Evolutionary conservation across 2,888 invertebrate species (phyloP), one percentile per base, ranked within the genome.

Genomic region (Diplazon laetatorius): DNA sequence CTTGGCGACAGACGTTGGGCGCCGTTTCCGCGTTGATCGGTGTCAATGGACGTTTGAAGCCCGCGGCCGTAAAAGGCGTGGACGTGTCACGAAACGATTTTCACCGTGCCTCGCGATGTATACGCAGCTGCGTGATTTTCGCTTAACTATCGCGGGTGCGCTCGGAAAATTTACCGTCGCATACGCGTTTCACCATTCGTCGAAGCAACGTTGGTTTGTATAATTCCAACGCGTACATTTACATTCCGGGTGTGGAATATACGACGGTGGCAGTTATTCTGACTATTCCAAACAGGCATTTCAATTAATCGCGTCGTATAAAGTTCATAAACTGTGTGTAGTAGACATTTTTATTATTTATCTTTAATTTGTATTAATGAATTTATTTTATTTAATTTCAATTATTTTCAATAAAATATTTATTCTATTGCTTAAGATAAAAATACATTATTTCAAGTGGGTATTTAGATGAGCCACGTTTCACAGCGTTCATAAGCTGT

Each of bases 11-110:
- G 70, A 48, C 37, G 69, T 80, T 78, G 48, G 73, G 55, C 65
- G 74, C 81, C 81, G 78, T 83, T 83, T 86, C 83, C 81, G 83
- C 81, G 82, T 85, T 83, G 84, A 86, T 86, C 84, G 82, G 81
- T 83, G 85, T 86, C 83, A 85, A 86, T 83, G 82, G 73, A 83
- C 80, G 80, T 63, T n/a, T n/a, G 69, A 78, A 80, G 69, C 69
- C 63, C 55, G 35, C 60, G 60, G 52, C 48, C 69, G 46, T 59
- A 59, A 68, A 66, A 55, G 63, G 39, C 37, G 37, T n/a, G 25
- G 63, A 66, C 60, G 66, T 59, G 66, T 75, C 60, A 55, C 8
- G 46, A 78, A 78, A 75, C 48, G 57, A n/a, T 30, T 52, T 60
- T 46, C 44, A 18, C 16, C 52, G 65, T 52, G 39, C 12, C 16